phyloP scores from a whole-genome alignment of 2,797 vertebrate genomes.

The Characodon lateralis region DNA sequence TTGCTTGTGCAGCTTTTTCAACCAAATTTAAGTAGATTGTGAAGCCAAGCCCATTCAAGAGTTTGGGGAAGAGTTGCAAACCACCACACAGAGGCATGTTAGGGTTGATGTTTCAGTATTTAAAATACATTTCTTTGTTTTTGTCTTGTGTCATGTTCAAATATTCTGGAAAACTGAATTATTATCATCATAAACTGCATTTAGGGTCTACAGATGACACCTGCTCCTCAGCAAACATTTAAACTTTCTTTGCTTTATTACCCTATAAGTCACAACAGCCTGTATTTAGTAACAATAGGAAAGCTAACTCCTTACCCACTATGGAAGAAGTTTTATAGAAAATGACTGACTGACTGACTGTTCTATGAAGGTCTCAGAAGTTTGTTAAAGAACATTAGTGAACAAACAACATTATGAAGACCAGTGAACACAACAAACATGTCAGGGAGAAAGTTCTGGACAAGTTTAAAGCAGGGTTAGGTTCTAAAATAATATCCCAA shows the following conservation, averaged over 20 bases:
- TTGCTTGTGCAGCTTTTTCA: too few species aligned
- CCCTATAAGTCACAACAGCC: neutral
- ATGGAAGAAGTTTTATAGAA: too few species aligned
- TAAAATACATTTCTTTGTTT: too few species aligned
- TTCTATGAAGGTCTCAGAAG: too few species aligned
- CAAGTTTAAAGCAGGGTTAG: too few species aligned
- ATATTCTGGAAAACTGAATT: neutral
- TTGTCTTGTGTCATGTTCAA: neutral
- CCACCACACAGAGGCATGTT: neutral
- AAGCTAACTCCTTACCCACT: neutral
- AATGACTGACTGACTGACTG: too few species aligned
- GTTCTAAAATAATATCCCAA: too few species aligned
- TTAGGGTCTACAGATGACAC: neutral
- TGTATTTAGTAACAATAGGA: neutral
- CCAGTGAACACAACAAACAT: too few species aligned
- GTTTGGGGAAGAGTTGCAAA: neutral
- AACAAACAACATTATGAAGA: too few species aligned
- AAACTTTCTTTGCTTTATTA: neutral
- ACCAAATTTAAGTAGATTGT: neutral
- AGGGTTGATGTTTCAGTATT: neutral
- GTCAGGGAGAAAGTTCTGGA: too few species aligned
- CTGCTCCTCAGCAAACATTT: neutral
- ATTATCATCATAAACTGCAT: neutral
- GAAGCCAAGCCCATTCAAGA: neutral
- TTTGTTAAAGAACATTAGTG: too few species aligned